Percentiles rank a stretch among this genome's conserved stretches.
Evolutionary conservation across 2,113 vertebrate species (phyloP).

Genomic region (Tachycineta bicolor): DNA sequence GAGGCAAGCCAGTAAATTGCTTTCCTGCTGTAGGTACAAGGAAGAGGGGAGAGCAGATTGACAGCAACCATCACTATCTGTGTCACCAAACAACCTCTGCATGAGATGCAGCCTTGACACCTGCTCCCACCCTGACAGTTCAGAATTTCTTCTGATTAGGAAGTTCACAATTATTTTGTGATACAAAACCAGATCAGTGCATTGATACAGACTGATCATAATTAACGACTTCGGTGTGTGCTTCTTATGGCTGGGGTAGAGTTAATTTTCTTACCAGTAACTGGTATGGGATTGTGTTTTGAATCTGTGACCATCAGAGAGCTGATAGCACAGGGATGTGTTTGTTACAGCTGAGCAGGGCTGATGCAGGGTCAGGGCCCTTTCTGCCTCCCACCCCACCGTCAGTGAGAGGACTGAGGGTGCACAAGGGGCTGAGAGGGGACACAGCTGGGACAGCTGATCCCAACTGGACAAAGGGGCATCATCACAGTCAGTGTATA

Average conservation of each 20-base stretch:
- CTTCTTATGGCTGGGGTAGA: not conserved
- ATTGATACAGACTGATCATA: not conserved
- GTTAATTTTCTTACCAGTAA: not conserved
- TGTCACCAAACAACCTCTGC: not conserved
- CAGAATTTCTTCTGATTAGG: not conserved
- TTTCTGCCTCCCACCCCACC: not conserved
- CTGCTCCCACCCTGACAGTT: not conserved
- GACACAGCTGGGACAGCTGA: not conserved
- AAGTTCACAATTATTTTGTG: not conserved
- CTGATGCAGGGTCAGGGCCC: not conserved
- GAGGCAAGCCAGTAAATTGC: not conserved
- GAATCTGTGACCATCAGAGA: not conserved
- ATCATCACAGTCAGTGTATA: not conserved
- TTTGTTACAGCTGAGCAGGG: not conserved
- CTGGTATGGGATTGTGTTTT: not conserved
- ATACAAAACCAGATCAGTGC: not conserved
- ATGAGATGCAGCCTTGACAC: not conserved
- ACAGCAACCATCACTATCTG: not conserved
- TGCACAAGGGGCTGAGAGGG: not conserved
- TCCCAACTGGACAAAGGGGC: not conserved
- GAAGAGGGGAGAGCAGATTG: not conserved
- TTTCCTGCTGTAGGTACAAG: not conserved
- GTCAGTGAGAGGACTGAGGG: rapidly evolving
- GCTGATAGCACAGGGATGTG: not conserved
- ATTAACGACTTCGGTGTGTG: not conserved